Percentiles rank a stretch among this genome's conserved stretches.
These are phyloP conservation scores for Empidonax traillii DNA, from an alignment of 2,113 vertebrate species.

Conservation along the genomic window DNA sequence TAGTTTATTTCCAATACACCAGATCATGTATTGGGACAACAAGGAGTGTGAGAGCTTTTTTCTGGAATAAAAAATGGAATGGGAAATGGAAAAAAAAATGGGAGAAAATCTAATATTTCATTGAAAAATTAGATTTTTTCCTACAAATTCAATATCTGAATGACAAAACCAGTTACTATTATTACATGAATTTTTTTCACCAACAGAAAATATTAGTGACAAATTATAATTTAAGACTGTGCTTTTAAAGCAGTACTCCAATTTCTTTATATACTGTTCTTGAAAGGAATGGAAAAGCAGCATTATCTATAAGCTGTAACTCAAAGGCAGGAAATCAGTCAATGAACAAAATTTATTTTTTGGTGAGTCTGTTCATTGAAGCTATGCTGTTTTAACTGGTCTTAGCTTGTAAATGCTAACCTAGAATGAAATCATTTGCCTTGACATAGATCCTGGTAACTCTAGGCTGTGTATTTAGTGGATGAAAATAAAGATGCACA, in stretches of 20 bases:
- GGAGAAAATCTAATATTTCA: neutral
- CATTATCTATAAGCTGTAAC: neutral
- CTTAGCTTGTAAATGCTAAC: neutral
- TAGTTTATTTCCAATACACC: neutral
- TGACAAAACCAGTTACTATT: neutral
- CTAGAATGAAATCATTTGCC: conserved; percentile 39
- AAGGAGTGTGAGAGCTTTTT: neutral
- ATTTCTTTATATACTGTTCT: neutral
- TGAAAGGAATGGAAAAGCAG: neutral
- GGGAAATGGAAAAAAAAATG: neutral
- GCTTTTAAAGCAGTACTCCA: neutral
- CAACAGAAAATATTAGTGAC: neutral
- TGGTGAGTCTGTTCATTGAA: neutral
- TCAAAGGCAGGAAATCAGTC: neutral
- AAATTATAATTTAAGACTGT: neutral
- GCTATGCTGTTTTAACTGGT: neutral
- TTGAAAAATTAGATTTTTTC: neutral
- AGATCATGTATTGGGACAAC: neutral
- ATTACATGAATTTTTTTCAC: neutral
- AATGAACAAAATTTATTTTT: neutral
- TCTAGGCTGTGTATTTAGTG: conserved; percentile 50
- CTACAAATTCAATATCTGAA: neutral
- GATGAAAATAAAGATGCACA: conserved; percentile 56
- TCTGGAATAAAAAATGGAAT: neutral
- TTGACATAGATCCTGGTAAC: conserved; percentile 16